Evolutionary conservation across 2,888 invertebrate genomes (phyloP).

Genomic region (Catocala sponsa): DNA sequence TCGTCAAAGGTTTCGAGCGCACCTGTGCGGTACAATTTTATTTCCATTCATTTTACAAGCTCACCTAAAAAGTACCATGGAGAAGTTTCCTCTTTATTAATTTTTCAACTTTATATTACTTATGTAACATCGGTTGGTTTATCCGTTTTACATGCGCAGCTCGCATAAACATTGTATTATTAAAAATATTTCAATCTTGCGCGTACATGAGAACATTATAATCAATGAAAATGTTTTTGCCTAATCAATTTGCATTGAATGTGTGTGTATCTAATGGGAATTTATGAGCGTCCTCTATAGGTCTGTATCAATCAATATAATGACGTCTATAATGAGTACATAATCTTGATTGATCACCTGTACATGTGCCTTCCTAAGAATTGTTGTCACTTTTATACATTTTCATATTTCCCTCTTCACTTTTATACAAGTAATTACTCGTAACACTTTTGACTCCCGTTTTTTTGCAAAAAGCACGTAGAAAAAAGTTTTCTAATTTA

Average conservation of each 20-base stretch:
- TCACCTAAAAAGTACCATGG: constrained; percentile 83
- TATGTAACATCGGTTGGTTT: constrained; percentile 78
- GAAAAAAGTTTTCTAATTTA: constrained; percentile 83
- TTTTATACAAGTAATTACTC: constrained; percentile 50
- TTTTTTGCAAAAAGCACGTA: constrained; percentile 65
- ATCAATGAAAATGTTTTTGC: constrained; percentile 37
- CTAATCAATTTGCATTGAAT: constrained; percentile 25
- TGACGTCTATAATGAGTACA: constrained; percentile 42
- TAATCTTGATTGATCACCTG: constrained; percentile 53
- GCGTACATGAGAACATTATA: constrained; percentile 25
- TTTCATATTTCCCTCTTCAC: constrained; percentile 31
- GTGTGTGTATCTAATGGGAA: constrained; percentile 41
- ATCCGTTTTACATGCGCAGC: constrained; percentile 67
- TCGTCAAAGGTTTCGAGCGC: constrained; percentile 85
- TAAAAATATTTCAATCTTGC: constrained; percentile 35
- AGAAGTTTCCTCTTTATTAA: constrained; percentile 87
- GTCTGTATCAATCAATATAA: constrained; percentile 44
- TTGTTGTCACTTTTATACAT: constrained; percentile 38
- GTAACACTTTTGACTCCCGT: constrained; percentile 63
- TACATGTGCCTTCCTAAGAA: constrained; percentile 34
- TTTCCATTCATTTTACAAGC: constrained; percentile 87
- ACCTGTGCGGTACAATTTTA: constrained; percentile 87
- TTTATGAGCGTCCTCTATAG: constrained; percentile 36
- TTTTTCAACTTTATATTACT: constrained; percentile 88
- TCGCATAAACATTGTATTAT: constrained; percentile 48